Conservation (phyloP, 2,888 invertebrate species). For the Xestia xanthographa region DNA sequence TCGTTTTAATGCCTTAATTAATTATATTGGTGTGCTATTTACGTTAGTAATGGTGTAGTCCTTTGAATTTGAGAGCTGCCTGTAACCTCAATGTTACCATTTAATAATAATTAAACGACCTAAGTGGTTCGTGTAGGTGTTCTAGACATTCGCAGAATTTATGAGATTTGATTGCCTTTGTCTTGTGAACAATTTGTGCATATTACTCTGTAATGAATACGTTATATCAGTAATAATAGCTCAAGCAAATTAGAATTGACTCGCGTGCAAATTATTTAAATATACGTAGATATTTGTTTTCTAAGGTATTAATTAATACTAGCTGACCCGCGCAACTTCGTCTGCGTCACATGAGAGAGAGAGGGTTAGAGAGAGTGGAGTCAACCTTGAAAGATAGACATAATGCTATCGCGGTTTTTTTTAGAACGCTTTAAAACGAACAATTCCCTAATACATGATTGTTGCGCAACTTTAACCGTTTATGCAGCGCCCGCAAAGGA, state of each 20-base stretch:
- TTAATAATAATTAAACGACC: conserved; percentile 31
- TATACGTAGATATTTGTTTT: too few species aligned
- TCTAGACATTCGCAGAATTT: conserved; percentile 37
- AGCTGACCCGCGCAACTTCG: too few species aligned
- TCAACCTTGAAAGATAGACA: too few species aligned
- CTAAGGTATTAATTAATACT: neutral
- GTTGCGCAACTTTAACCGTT: too few species aligned
- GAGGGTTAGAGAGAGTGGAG: too few species aligned
- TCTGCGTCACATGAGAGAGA: too few species aligned
- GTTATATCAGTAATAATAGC: conserved; percentile 10
- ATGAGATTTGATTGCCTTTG: conserved; percentile 51
- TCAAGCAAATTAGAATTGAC: neutral
- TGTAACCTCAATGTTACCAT: conserved; percentile 34
- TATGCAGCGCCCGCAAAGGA: too few species aligned
- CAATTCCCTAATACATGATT: too few species aligned
- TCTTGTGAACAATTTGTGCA: conserved; percentile 6
- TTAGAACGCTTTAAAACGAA: too few species aligned
- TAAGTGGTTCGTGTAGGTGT: conserved; percentile 28
- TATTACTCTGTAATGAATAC: neutral
- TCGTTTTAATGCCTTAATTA: conserved; percentile 12
- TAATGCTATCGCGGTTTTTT: too few species aligned
- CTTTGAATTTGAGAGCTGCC: conserved; percentile 8
- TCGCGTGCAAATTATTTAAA: too few species aligned
- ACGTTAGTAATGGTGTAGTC: neutral
- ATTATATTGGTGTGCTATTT: conserved; percentile 3